Evolutionary conservation across 2,797 vertebrate species (phyloP).

Genomic region (Poeciliopsis turneri): DNA sequence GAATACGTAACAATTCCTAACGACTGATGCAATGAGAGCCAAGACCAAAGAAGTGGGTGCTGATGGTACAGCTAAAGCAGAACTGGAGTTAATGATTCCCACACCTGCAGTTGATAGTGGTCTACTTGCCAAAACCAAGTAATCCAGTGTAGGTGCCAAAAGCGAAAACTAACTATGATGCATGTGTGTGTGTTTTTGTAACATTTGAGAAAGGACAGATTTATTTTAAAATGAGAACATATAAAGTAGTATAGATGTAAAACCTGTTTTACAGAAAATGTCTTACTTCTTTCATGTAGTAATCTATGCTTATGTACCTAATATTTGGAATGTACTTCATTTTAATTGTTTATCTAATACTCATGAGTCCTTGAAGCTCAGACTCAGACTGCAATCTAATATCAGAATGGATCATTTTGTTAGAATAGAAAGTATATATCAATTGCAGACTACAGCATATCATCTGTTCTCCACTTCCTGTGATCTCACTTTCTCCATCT

Average conservation of each 20-base stretch:
- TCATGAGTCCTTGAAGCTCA: slow-evolving; percentile 10
- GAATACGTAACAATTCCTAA: neutral
- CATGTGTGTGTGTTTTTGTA: neutral
- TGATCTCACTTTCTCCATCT: slow-evolving; percentile 68
- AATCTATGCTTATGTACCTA: neutral
- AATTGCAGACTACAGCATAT: slow-evolving; percentile 44
- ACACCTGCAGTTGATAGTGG: neutral
- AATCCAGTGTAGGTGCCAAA: neutral
- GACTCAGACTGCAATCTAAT: slow-evolving; percentile 18
- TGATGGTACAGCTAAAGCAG: neutral
- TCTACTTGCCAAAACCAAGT: neutral
- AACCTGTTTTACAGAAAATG: neutral
- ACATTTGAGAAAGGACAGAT: neutral
- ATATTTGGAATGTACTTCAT: slow-evolving; percentile 3
- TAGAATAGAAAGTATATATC: slow-evolving; percentile 19
- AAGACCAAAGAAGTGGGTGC: neutral
- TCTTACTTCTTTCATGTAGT: neutral
- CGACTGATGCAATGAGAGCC: neutral
- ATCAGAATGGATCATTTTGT: slow-evolving; percentile 21
- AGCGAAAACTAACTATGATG: neutral
- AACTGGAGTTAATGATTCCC: neutral
- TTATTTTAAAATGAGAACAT: neutral
- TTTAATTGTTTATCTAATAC: slow-evolving; percentile 1
- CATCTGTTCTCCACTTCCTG: slow-evolving; percentile 64
- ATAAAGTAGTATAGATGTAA: neutral